phyloP scores from a whole-genome alignment of 2,888 invertebrate genomes.

The Embidobia sp. region DNA sequence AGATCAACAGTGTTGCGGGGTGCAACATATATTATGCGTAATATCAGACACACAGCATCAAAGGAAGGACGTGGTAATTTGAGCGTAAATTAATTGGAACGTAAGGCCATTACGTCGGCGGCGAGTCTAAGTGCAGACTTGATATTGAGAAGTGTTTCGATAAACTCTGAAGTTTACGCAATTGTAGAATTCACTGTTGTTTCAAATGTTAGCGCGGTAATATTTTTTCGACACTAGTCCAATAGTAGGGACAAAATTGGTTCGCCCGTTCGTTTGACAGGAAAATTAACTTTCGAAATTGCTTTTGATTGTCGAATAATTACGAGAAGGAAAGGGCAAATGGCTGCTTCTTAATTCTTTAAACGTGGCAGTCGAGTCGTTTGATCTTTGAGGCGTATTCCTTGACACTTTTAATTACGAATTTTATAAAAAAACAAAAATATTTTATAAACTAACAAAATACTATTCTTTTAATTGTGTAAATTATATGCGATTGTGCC shows the following conservation, averaged over 20 bases:
- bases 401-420: conserved; percentile 34
- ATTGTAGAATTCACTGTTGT: conserved; percentile 22
- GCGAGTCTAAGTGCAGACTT: conserved; percentile 56
- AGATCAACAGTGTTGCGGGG: conserved; percentile 42
- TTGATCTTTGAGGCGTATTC: conserved; percentile 16
- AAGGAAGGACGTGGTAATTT: conserved; percentile 67
- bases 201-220: neutral
- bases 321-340: neutral
- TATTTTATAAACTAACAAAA: too few relatives aligned
- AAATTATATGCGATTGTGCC: too few relatives aligned
- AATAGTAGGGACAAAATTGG: neutral
- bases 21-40: conserved; percentile 29
- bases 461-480: too few relatives aligned
- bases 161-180: conserved; percentile 35
- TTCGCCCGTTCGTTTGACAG: too few relatives aligned
- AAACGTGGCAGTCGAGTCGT: conserved; percentile 10
- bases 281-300: conserved; percentile 3
- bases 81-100: conserved; percentile 77
- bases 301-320: conserved; percentile 10
- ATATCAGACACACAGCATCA: conserved; percentile 60
- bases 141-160: conserved; percentile 62
- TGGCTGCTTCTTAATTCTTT: conserved; percentile 14
- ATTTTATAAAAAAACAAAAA: conserved; percentile 48
- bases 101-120: conserved; percentile 72
- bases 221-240: neutral